Percentiles rank a stretch among this genome's conserved stretches.
phyloP scores from a whole-genome alignment of 2,888 invertebrate genomes.

The Ischnura elegans region DNA sequence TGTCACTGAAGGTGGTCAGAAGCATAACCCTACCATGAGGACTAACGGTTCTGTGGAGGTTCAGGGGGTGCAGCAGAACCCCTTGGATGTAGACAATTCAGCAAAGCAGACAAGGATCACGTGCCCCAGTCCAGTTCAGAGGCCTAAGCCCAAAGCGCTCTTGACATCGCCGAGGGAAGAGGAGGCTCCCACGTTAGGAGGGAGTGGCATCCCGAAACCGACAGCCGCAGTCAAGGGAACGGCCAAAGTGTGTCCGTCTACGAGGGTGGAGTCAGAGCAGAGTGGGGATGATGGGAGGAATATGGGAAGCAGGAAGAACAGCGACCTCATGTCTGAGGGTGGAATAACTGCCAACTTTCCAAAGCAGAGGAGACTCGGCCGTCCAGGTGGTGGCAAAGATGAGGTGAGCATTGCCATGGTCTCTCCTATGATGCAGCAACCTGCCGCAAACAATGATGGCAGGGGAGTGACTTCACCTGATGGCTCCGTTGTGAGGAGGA shows the following conservation, averaged over 20 bases:
- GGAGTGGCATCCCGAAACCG: slow-evolving; percentile 91
- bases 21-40: slow-evolving; percentile 44
- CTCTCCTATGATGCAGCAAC: slow-evolving; percentile 55
- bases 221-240: slow-evolving; percentile 95
- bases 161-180: slow-evolving; percentile 33
- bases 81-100: slow-evolving; percentile 69
- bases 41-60: slow-evolving; percentile 39
- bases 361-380: slow-evolving; percentile 47
- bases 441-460: not conserved
- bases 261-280: slow-evolving; percentile 50
- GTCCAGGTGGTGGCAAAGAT: slow-evolving; percentile 57
- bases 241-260: slow-evolving; percentile 81
- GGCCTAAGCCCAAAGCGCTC: slow-evolving; percentile 40
- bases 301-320: slow-evolving; percentile 47
- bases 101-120: slow-evolving; percentile 71
- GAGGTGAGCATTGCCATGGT: slow-evolving; percentile 56
- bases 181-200: slow-evolving; percentile 70
- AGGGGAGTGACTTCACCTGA: slow-evolving; percentile 43
- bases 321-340: slow-evolving; percentile 22
- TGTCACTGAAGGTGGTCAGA: slow-evolving; percentile 5
- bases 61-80: slow-evolving; percentile 56
- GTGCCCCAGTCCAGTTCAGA: slow-evolving; percentile 63
- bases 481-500: slow-evolving; percentile 9
- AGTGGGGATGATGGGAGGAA: slow-evolving; percentile 56
- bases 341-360: slow-evolving; percentile 35